Evolutionary conservation across 2,113 vertebrate genomes (phyloP).

Genomic region (Charina bottae): DNA sequence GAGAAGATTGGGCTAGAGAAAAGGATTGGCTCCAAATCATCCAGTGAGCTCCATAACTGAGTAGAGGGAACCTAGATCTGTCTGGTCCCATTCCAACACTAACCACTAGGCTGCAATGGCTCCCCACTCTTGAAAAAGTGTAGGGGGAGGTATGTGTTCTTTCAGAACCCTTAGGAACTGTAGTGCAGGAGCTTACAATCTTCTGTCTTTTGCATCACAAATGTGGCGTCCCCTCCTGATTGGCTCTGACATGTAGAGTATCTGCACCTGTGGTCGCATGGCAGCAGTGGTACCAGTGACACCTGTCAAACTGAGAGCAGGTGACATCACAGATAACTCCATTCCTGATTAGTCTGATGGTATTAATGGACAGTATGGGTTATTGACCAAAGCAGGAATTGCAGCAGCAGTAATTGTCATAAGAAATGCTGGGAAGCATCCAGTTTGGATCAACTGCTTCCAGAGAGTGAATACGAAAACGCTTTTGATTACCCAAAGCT

Average conservation of each 20-base stretch:
- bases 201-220: background rate
- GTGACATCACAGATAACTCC: background rate
- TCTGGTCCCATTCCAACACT: background rate
- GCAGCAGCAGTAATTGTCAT: background rate
- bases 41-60: background rate
- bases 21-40: background rate
- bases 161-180: background rate
- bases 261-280: background rate
- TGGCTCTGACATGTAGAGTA: background rate
- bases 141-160: background rate
- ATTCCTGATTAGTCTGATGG: background rate
- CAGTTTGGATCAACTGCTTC: background rate
- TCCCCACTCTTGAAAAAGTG: background rate
- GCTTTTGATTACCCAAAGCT: background rate
- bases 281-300: background rate
- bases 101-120: background rate
- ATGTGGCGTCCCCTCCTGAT: background rate
- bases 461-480: background rate
- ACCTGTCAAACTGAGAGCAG: background rate
- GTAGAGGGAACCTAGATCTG: background rate
- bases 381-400: background rate
- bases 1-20: background rate
- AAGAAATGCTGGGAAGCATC: background rate
- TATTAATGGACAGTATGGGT: background rate
- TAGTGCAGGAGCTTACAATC: background rate